Evolutionary conservation across 2,888 invertebrate species (phyloP).

Genomic region (Leptinotarsa haldemani): DNA sequence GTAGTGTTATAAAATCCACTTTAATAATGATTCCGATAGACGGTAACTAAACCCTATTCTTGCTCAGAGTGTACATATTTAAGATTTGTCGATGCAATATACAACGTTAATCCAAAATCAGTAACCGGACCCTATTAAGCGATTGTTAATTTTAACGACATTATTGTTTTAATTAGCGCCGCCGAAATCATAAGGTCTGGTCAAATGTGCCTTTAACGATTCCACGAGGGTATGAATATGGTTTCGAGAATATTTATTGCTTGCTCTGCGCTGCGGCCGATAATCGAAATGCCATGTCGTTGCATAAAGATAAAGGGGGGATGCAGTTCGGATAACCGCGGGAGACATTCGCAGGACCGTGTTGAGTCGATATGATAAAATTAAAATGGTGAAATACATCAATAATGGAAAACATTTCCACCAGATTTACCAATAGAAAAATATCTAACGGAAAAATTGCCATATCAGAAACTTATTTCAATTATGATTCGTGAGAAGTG

Average conservation of each 20-base stretch:
- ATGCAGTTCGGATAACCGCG: slow-evolving; percentile 59
- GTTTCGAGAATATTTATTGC: slow-evolving; percentile 53
- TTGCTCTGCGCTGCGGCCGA: slow-evolving; percentile 58
- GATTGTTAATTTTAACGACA: slow-evolving; percentile 34
- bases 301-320: slow-evolving; percentile 64
- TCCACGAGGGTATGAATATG: neutral
- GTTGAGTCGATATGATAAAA: neutral
- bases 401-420: too few relatives aligned
- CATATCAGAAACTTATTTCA: too few relatives aligned
- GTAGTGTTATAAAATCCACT: too few relatives aligned
- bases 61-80: too few relatives aligned
- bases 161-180: slow-evolving; percentile 34
- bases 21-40: too few relatives aligned
- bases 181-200: slow-evolving; percentile 31
- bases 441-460: too few relatives aligned
- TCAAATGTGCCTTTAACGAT: slow-evolving; percentile 21
- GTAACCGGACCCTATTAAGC: slow-evolving; percentile 34
- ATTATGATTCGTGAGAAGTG: too few relatives aligned
- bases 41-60: too few relatives aligned
- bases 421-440: too few relatives aligned
- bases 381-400: neutral
- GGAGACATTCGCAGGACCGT: slow-evolving; percentile 44
- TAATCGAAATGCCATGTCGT: slow-evolving; percentile 66
- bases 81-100: too few relatives aligned
- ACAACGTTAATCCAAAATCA: slow-evolving; percentile 31